Base-by-base conservation (phyloP, 1,140 invertebrate species). In the Paralvinella palmiformis region DNA sequence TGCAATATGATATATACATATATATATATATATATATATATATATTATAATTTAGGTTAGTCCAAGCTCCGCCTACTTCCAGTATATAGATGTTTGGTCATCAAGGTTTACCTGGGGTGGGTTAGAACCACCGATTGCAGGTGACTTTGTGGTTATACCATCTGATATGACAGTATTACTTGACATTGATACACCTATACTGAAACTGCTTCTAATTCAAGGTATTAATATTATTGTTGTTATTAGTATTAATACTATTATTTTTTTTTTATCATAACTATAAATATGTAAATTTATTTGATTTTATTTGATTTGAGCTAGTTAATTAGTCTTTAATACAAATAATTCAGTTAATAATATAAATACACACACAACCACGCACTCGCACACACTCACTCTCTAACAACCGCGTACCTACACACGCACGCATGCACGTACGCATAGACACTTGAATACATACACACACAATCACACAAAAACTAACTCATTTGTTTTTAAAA, bases 61-160 rank as follows among this genome's bases (percentile, higher is more conserved):
- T n/a, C 48, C 71, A 69, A 68, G 59, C 1, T 50, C 33, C 27
- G 70, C 70, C 20, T 56, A 59, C 5, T 76, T 70, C 50, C 27
- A 62, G 50, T 77, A 77, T 57, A 62, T 75, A 15, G 73, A 76
- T 57, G 61, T 66, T 0, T 77, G 74, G 74, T 73, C 71, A 24
- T 72, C 71, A 10, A n/a, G 32, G 20, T 68, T 36, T 31, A 71
- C 74, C 4, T 77, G 75, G 73, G 68, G 67, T 20, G 71, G 68
- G 15, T 33, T 59, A 27, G n/a, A 41, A 20, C 60, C 65, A 2
- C 78, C 78, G 6, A 55, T 36, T 27, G 70, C 68, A 13, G 77
- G 76, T 22, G 76, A 78, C 53, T 59, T 79, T 27, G 75, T 79
- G 20, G 69, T 78, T 29, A 75, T 79, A 33, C 65, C 65, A 10